Base-by-base conservation (phyloP, 2,888 invertebrate species). In the Mystacides longicornis region DNA sequence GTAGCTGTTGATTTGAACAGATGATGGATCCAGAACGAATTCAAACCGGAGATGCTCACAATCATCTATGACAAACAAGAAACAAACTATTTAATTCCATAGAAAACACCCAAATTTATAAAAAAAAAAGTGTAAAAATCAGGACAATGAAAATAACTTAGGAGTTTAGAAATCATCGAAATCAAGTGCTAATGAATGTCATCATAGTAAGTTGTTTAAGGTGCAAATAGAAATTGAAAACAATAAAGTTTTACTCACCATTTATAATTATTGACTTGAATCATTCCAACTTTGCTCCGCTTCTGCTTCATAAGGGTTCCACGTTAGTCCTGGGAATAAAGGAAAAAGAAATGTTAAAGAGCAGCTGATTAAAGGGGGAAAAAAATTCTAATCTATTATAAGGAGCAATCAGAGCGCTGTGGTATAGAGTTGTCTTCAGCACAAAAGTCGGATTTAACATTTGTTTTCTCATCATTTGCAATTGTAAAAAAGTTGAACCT, bases 341-440 rank as follows among this genome's bases (percentile, higher is more conserved):
- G n/a, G n/a, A n/a, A n/a, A n/a, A n/a, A n/a, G n/a, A n/a, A n/a
- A n/a, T n/a, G n/a, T n/a, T n/a, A n/a, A n/a, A n/a, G n/a, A n/a
- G n/a, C n/a, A n/a, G n/a, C n/a, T n/a, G n/a, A n/a, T n/a, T n/a
- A n/a, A n/a, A n/a, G n/a, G n/a, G n/a, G n/a, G n/a, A n/a, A n/a
- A n/a, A n/a, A n/a, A n/a, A n/a, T n/a, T n/a, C n/a, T n/a, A n/a
- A n/a, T n/a, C n/a, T n/a, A n/a, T n/a, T 31, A 31, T 31, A 9
- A 14, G 9, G 31, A 31, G 14, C 3, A 9, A 48, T 58, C 61
- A 61, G 61, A 57, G 61, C 61, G 59, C 61, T 61, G 61, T 61
- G 61, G 60, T 59, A 57, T 57, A 55, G 58, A 58, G 16, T 52
- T 59, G 57, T 61, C 61, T 45, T 61, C 61, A 61, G 57, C 59